Evolutionary conservation across 1,140 invertebrate genomes (phyloP).

Genomic region (Scaptomyza graminum): DNA sequence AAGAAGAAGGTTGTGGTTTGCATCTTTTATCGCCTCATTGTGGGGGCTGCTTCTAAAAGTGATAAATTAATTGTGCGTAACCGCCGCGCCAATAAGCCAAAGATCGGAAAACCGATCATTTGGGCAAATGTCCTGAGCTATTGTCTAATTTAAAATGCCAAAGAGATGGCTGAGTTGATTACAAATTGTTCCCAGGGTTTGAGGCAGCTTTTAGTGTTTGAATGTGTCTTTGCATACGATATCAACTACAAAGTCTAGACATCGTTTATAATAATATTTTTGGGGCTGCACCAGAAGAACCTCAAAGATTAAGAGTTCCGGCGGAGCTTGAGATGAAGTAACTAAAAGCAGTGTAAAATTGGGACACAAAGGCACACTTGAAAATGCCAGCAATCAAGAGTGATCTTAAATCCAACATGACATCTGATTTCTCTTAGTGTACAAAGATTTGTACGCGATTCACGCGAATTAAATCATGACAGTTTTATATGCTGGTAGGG

Average conservation of each 20-base stretch:
- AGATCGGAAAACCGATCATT: slow-evolving; percentile 39
- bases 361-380: too few relatives aligned
- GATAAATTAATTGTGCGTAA: slow-evolving; percentile 75
- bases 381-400: too few relatives aligned
- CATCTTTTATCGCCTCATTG: slow-evolving; percentile 1
- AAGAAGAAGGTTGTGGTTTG: slow-evolving; percentile 42
- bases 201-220: background rate
- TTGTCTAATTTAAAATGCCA: slow-evolving; percentile 69
- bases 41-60: slow-evolving; percentile 32
- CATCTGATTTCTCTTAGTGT: background rate
- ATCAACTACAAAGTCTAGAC: background rate
- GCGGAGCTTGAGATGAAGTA: background rate
- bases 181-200: slow-evolving; percentile 33
- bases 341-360: background rate
- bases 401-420: too few relatives aligned
- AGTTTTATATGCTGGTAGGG: slow-evolving; percentile 65
- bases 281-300: background rate
- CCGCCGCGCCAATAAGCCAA: slow-evolving; percentile 28
- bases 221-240: slow-evolving; percentile 49
- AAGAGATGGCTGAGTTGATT: slow-evolving; percentile 8
- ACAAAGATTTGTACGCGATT: slow-evolving; percentile 23
- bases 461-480: slow-evolving; percentile 54
- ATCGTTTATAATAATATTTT: background rate
- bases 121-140: slow-evolving; percentile 30
- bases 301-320: too few relatives aligned